Conservation (phyloP, 2,888 invertebrate species). For the Norana najaformis region DNA sequence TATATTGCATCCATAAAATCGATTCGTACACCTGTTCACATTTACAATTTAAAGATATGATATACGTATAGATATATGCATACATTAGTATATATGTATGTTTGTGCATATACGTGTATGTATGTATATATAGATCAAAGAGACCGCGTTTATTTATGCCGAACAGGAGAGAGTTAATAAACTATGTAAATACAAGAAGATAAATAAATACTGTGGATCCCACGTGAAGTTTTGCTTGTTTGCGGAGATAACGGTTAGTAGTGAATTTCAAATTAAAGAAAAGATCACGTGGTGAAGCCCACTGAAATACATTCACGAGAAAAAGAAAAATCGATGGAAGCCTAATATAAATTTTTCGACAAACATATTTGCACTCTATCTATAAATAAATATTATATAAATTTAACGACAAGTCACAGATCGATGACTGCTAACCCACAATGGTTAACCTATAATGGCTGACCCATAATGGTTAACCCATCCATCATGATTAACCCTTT, state of each 20-base stretch:
- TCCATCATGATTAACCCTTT: too few species aligned
- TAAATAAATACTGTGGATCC: not conserved
- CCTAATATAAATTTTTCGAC: too few species aligned
- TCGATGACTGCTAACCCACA: too few species aligned
- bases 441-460: too few species aligned
- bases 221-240: not conserved
- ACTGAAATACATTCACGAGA: too few species aligned
- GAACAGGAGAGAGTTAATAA: not conserved
- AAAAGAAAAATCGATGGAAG: too few species aligned
- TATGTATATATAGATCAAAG: not conserved
- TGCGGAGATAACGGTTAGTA: not conserved
- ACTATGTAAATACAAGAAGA: not conserved
- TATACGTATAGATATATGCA: not conserved
- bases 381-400: too few species aligned
- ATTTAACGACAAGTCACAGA: too few species aligned
- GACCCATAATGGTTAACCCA: too few species aligned
- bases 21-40: not conserved
- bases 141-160: not conserved
- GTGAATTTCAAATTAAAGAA: not conserved
- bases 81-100: not conserved
- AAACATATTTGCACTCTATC: too few species aligned
- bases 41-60: not conserved
- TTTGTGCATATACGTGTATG: too few species aligned
- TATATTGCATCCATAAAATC: not conserved
- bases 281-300: too few species aligned